Evolutionary conservation across 1,140 invertebrate species (phyloP).

Genomic region (Dryas iulia): DNA sequence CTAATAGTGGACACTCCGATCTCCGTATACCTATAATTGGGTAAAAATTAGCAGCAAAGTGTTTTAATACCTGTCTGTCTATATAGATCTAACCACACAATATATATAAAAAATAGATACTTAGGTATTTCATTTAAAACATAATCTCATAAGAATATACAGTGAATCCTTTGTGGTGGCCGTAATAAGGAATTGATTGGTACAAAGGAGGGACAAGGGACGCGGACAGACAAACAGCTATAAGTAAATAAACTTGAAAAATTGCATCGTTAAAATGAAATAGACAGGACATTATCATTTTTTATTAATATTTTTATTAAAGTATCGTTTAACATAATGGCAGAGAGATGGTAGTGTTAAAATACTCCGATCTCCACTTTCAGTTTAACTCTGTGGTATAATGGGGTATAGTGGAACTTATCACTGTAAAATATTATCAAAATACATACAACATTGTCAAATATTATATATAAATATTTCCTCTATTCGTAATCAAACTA

Average conservation of each 20-base stretch:
- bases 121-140: background rate
- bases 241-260: conserved; percentile 30
- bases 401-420: too few relatives aligned
- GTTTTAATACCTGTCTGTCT: too few relatives aligned
- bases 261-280: background rate
- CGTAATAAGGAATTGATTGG: conserved; percentile 30
- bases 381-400: too few relatives aligned
- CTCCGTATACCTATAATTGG: too few relatives aligned
- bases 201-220: conserved; percentile 30
- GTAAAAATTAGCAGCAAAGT: too few relatives aligned
- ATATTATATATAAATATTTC: too few relatives aligned
- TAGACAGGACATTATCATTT: conserved; percentile 11
- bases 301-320: background rate
- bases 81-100: too few relatives aligned
- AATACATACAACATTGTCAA: background rate
- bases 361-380: background rate
- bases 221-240: conserved; percentile 26
- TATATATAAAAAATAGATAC: background rate
- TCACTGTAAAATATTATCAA: background rate
- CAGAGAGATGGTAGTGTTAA: background rate
- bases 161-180: conserved; percentile 1
- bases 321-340: background rate
- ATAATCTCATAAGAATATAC: background rate
- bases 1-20: too few relatives aligned
- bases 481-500: too few relatives aligned